These are phyloP conservation scores for Prorops nasuta DNA, from an alignment of 1,140 invertebrate genomes.

Conservation along the genomic window DNA sequence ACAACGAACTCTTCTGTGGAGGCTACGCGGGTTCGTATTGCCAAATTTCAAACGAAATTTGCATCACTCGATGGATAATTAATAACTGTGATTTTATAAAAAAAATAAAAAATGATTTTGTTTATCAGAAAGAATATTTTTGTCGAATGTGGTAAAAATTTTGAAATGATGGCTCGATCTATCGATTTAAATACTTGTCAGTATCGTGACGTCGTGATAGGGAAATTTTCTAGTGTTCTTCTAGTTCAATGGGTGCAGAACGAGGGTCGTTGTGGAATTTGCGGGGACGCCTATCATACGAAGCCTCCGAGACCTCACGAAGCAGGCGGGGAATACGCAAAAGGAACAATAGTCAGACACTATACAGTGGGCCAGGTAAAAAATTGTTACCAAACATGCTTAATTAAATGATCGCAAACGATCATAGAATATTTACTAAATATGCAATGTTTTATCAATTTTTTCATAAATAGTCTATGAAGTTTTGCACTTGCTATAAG, in stretches of 20 bases:
- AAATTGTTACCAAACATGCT: slow-evolving; percentile 2
- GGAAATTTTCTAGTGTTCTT: slow-evolving; percentile 11
- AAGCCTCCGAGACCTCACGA: slow-evolving; percentile 78
- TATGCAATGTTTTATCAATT: not conserved
- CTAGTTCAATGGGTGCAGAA: slow-evolving; percentile 85
- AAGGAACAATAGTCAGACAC: slow-evolving; percentile 77
- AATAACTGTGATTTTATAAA: not conserved
- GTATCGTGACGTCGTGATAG: not conserved
- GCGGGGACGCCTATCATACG: slow-evolving; percentile 80
- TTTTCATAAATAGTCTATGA: too few species aligned
- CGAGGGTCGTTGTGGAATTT: slow-evolving; percentile 81
- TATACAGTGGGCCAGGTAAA: slow-evolving; percentile 79
- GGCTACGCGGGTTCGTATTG: slow-evolving; percentile 74
- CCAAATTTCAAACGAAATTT: not conserved
- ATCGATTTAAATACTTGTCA: not conserved
- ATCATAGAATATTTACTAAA: not conserved
- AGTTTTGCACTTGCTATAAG: not conserved
- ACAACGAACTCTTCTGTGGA: slow-evolving; percentile 82
- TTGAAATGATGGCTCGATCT: too few species aligned
- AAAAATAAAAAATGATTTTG: not conserved
- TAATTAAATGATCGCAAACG: not conserved
- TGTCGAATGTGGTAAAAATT: too few species aligned
- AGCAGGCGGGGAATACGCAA: slow-evolving; percentile 81
- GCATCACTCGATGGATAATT: not conserved
- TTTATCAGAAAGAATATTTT: slow-evolving; percentile 1